Conservation (phyloP, 2,113 vertebrate species). For the Trinectes maculatus region DNA sequence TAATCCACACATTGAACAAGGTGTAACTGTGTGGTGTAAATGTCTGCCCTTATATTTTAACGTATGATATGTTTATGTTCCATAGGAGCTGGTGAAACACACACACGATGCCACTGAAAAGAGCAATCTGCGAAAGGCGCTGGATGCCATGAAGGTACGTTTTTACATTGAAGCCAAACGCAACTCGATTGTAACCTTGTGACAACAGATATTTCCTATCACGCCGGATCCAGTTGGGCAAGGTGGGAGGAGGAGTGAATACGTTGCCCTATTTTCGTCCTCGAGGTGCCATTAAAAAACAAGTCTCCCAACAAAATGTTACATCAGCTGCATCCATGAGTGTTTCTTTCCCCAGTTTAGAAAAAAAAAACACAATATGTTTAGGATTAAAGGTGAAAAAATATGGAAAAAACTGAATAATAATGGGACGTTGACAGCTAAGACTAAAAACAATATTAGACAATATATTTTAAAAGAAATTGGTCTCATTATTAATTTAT, state of each 20-base stretch:
- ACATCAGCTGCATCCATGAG: too few species aligned
- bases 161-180: neutral
- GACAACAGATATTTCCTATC: neutral
- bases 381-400: too few species aligned
- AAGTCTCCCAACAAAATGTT: neutral
- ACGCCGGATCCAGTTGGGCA: neutral
- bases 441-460: too few species aligned
- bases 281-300: too few species aligned
- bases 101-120: conserved; percentile 89
- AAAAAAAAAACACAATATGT: too few species aligned
- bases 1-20: neutral
- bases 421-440: too few species aligned
- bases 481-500: too few species aligned
- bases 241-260: neutral
- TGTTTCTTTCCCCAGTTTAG: too few species aligned
- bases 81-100: conserved; percentile 94
- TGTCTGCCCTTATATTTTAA: neutral
- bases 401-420: too few species aligned
- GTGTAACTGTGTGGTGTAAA: neutral
- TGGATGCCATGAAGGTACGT: conserved; percentile 96
- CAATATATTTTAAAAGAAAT: too few species aligned
- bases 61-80: conserved; percentile 27
- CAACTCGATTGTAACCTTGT: neutral
- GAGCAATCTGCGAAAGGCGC: conserved; percentile 88
- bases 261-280: too few species aligned